These are phyloP conservation scores for Mesoligia furuncula DNA, from an alignment of 2,888 invertebrate species.

Conservation along the genomic window DNA sequence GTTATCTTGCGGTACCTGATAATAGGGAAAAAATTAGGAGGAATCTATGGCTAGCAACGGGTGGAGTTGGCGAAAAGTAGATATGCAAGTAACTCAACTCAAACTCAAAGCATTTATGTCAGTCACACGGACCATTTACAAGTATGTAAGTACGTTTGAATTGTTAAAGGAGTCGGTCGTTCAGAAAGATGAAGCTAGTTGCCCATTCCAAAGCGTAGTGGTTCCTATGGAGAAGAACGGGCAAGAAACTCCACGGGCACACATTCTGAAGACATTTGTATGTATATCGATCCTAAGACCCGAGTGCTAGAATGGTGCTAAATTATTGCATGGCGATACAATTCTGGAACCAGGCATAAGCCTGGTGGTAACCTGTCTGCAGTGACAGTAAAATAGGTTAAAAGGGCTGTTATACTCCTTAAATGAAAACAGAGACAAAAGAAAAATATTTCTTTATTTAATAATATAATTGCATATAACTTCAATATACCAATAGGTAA, in stretches of 20 bases:
- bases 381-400: too few relatives aligned
- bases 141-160: too few relatives aligned
- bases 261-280: neutral
- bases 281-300: neutral
- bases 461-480: neutral
- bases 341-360: neutral
- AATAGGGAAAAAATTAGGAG: neutral
- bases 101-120: too few relatives aligned
- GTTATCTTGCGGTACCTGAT: constrained; percentile 26
- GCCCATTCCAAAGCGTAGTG: too few relatives aligned
- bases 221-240: too few relatives aligned
- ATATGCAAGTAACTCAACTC: neutral
- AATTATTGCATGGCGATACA: neutral
- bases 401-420: neutral
- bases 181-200: too few relatives aligned
- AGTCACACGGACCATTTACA: too few relatives aligned
- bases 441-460: neutral
- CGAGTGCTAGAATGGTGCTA: neutral
- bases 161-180: too few relatives aligned
- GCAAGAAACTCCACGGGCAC: too few relatives aligned
- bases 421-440: neutral
- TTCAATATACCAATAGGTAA: neutral
- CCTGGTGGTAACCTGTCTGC: too few relatives aligned
- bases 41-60: neutral
- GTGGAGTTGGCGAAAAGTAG: neutral